These are phyloP conservation scores for Arvicanthis niloticus DNA, from an alignment of 2,113 vertebrate genomes.

Conservation along the genomic window DNA sequence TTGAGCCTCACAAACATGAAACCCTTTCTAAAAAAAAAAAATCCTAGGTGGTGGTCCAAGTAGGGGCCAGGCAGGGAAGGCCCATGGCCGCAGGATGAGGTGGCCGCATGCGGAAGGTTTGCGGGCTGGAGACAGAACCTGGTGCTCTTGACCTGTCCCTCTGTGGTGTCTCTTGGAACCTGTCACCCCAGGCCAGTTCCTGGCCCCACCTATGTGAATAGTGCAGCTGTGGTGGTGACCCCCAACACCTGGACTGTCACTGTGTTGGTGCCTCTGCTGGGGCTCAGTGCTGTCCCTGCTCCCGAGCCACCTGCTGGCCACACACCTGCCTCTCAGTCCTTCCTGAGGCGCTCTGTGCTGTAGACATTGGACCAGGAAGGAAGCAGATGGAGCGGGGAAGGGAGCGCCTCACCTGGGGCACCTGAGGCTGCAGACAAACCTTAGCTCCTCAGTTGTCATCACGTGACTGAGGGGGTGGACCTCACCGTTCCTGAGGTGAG, in stretches of 20 bases:
- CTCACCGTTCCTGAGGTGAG: background rate
- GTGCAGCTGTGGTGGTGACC: background rate
- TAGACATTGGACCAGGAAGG: background rate
- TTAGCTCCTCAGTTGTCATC: background rate
- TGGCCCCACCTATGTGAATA: background rate
- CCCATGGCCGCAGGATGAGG: background rate
- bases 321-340: background rate
- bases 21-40: background rate
- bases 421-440: background rate
- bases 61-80: background rate
- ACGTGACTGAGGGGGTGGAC: background rate
- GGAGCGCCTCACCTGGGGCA: rapidly evolving
- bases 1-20: background rate
- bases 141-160: no score
- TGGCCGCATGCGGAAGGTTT: background rate
- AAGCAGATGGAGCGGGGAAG: no score
- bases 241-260: background rate
- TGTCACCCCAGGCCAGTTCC: background rate
- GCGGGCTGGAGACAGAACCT: background rate
- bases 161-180: background rate
- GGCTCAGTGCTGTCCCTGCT: background rate
- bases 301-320: background rate
- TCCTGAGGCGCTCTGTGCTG: background rate
- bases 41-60: background rate
- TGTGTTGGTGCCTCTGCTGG: background rate